Evolutionary conservation across 2,113 vertebrate genomes (phyloP).

Genomic region (Gnathonemus echidnorhynchus): DNA sequence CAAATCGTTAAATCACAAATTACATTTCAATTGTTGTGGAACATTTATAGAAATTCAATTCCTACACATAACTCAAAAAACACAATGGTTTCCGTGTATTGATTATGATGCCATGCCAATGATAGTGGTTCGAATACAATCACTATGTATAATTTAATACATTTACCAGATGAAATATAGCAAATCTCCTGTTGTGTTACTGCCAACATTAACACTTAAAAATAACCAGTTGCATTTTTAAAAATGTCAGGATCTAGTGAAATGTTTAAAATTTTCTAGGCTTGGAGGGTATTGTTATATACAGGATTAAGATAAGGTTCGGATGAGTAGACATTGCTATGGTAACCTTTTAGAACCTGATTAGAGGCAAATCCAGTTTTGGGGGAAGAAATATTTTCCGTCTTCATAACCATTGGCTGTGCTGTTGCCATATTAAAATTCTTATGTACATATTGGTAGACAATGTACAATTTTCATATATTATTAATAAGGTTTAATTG

Average conservation of each 20-base stretch:
- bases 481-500: background rate
- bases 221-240: background rate
- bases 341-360: conserved; percentile 7
- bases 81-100: background rate
- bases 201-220: background rate
- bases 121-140: background rate
- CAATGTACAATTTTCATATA: background rate
- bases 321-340: conserved; percentile 4
- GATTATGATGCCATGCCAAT: background rate
- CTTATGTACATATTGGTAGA: background rate
- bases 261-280: background rate
- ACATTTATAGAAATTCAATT: background rate
- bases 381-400: background rate
- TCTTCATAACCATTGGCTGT: background rate
- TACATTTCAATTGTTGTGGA: background rate
- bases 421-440: background rate
- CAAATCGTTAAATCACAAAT: background rate
- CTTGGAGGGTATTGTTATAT: background rate
- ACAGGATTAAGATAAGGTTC: background rate
- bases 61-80: background rate
- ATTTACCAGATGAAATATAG: background rate
- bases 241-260: background rate
- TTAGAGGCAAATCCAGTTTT: background rate
- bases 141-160: background rate
- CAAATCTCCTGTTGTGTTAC: background rate